These are phyloP conservation scores for Ochotona curzoniae DNA, from an alignment of 2,113 vertebrate genomes.

Conservation along the genomic window DNA sequence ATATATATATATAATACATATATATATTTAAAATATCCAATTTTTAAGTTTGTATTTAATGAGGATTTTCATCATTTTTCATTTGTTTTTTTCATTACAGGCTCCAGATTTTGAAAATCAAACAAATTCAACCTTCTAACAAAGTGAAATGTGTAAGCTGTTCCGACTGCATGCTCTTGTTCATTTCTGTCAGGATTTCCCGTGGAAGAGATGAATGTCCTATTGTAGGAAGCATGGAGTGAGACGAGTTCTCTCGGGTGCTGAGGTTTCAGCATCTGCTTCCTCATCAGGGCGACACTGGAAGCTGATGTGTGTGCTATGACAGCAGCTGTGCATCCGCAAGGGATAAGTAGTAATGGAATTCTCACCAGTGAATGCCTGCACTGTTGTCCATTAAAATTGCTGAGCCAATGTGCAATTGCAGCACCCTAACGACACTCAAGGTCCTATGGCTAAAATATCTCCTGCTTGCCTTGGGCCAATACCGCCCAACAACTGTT, in stretches of 20 bases:
- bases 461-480: no score
- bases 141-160: not conserved
- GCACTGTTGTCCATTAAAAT: not conserved
- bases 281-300: not conserved
- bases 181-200: not conserved
- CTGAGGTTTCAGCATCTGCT: not conserved
- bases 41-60: not conserved
- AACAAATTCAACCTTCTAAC: not conserved
- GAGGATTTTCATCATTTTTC: not conserved
- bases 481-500: not conserved
- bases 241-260: rapidly evolving
- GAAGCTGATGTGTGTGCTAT: not conserved
- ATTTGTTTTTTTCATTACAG: not conserved
- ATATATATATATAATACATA: no score
- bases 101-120: not conserved
- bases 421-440: not conserved
- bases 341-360: not conserved
- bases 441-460: not conserved
- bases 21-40: no score
- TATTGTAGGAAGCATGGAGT: rapidly evolving
- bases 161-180: not conserved
- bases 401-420: not conserved
- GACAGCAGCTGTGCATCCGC: not conserved
- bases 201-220: not conserved
- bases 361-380: not conserved